Conservation (phyloP, 30 jellyfish, hydroid and myxozoan species). For the Hydractinia symbiolongicarpus region DNA sequence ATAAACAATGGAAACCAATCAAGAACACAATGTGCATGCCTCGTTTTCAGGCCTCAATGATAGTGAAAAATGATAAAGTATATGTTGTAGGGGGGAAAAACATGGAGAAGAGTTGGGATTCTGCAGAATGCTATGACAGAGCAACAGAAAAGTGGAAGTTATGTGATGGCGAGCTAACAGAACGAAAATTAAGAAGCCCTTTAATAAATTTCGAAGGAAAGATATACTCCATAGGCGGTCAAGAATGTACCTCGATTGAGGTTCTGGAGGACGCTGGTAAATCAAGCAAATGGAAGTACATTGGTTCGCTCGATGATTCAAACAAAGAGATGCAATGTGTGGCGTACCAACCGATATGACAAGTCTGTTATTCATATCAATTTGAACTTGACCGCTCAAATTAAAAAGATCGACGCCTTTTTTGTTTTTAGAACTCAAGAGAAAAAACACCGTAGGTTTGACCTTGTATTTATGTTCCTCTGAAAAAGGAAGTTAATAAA, state of each 20-base stretch:
- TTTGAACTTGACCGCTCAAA: too few species aligned
- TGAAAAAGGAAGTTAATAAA: too few species aligned
- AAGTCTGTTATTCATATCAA: neutral
- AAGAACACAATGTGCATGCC: slow-evolving; percentile 11
- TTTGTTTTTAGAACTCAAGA: too few species aligned
- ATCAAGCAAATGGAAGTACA: neutral
- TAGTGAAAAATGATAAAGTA: neutral
- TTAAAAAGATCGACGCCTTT: too few species aligned
- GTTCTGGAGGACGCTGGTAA: slow-evolving; percentile 5
- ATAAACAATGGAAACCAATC: slow-evolving; percentile 12
- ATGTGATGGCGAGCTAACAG: neutral
- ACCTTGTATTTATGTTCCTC: too few species aligned
- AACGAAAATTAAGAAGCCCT: neutral
- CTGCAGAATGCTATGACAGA: slow-evolving; percentile 6
- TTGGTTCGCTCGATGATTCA: neutral
- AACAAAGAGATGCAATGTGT: neutral
- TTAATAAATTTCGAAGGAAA: neutral
- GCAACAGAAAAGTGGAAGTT: slow-evolving; percentile 1
- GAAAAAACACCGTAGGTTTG: too few species aligned
- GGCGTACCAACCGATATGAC: slow-evolving; percentile 3
- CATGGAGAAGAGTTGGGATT: neutral
- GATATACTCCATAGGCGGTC: slow-evolving; percentile 8
- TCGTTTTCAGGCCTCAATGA: slow-evolving; percentile 13
- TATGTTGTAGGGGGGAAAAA: slow-evolving; percentile 7
- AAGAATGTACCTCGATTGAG: neutral